These are phyloP conservation scores for Catagonus wagneri DNA, from an alignment of 2,113 vertebrate species.

Conservation along the genomic window DNA sequence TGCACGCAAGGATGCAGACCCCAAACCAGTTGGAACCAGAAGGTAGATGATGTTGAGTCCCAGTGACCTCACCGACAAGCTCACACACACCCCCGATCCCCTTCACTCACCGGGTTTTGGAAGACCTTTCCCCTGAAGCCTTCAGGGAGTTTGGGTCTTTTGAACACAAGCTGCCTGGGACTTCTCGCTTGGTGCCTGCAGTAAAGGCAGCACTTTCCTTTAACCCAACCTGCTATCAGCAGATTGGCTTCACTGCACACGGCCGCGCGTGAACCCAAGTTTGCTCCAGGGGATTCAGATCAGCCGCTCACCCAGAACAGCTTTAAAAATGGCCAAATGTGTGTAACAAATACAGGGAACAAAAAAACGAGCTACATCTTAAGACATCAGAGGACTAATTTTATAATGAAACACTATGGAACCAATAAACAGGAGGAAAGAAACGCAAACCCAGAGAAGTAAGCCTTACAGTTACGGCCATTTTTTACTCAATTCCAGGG, in stretches of 20 bases:
- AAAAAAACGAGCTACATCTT: too few relatives aligned
- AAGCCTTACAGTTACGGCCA: neutral
- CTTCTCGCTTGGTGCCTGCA: neutral
- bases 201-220: neutral
- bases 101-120: neutral
- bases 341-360: neutral
- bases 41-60: neutral
- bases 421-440: neutral
- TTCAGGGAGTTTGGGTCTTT: neutral
- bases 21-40: neutral
- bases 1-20: neutral
- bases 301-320: neutral
- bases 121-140: neutral
- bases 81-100: neutral
- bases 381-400: neutral
- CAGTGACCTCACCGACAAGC: neutral
- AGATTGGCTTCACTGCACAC: neutral
- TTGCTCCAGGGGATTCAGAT: neutral
- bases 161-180: neutral
- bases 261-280: too few relatives aligned
- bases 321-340: neutral
- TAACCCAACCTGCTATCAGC: neutral
- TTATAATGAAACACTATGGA: neutral
- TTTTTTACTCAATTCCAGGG: too few relatives aligned
- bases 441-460: neutral